Conservation (phyloP, 1,140 invertebrate species). For the Aricia agestis region DNA sequence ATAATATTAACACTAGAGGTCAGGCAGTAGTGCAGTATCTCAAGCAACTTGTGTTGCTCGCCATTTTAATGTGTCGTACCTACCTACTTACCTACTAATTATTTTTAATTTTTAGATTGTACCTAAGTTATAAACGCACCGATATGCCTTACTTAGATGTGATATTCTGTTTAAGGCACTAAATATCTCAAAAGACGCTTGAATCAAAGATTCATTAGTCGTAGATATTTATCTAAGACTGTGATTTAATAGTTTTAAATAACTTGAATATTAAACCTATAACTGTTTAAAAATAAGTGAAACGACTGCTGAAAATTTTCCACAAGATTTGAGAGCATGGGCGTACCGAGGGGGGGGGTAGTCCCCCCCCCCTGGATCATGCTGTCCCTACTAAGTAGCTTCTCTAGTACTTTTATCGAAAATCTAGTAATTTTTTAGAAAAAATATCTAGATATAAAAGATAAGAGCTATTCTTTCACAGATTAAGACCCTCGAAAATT, state of each 20-base stretch:
- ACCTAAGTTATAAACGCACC: neutral
- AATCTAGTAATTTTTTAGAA: too few species aligned
- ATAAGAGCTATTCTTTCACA: too few species aligned
- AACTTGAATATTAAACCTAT: conserved; percentile 31
- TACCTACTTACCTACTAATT: neutral
- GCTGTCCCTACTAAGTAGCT: too few species aligned
- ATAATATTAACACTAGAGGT: too few species aligned
- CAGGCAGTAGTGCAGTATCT: neutral
- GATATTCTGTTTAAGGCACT: neutral
- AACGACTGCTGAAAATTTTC: too few species aligned
- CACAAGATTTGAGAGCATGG: too few species aligned
- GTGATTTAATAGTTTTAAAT: conserved; percentile 49
- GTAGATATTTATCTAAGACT: conserved; percentile 60
- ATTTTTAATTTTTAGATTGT: neutral
- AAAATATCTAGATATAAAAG: too few species aligned
- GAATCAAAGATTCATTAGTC: conserved; percentile 30
- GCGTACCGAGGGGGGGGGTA: too few species aligned
- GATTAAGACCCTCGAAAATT: too few species aligned
- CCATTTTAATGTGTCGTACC: neutral
- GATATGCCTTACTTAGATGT: conserved; percentile 10
- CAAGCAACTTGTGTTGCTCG: neutral
- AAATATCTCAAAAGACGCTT: conserved; percentile 19
- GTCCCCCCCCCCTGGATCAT: too few species aligned
- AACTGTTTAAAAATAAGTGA: neutral
- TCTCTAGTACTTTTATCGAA: too few species aligned